Percentiles rank a stretch among this genome's conserved stretches.
phyloP scores from a whole-genome alignment of 2,797 vertebrate species.

The Amblyopsis hoosieri region DNA sequence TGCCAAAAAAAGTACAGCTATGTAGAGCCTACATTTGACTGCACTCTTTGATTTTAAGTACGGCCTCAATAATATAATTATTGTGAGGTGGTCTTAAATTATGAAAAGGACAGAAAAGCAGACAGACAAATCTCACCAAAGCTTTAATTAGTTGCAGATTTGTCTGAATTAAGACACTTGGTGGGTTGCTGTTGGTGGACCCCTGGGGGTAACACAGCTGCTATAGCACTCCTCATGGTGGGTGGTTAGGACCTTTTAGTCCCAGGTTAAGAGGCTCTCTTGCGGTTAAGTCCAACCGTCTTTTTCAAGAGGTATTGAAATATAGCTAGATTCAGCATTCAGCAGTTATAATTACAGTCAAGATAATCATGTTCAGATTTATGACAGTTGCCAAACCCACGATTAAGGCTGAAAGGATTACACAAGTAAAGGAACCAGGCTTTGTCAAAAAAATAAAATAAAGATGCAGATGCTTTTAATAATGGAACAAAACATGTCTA shows the following conservation, averaged over 20 bases:
- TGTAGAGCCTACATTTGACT: background rate
- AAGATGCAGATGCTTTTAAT: no score
- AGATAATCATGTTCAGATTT: conserved; percentile 8
- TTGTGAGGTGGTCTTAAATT: conserved; percentile 16
- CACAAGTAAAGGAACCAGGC: background rate
- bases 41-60: conserved; percentile 1
- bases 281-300: conserved; percentile 9
- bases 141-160: conserved; percentile 63
- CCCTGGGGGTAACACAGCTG: conserved; percentile 46
- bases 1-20: background rate
- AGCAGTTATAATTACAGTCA: background rate
- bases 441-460: no score
- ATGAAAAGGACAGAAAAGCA: conserved; percentile 12
- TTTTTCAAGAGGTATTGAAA: conserved; percentile 13
- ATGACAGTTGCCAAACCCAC: conserved; percentile 18
- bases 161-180: conserved; percentile 46
- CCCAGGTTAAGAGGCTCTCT: conserved; percentile 20
- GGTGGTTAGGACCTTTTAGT: conserved; percentile 50
- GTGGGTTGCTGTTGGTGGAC: conserved; percentile 31
- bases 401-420: conserved; percentile 22
- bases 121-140: conserved; percentile 22
- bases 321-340: background rate
- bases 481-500: background rate
- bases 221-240: conserved; percentile 29
- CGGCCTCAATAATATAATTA: no score